Evolutionary conservation across 1,140 invertebrate genomes (phyloP), one percentile per base, ranked within the genome.

Genomic region (Helicorthomorpha holstii): DNA sequence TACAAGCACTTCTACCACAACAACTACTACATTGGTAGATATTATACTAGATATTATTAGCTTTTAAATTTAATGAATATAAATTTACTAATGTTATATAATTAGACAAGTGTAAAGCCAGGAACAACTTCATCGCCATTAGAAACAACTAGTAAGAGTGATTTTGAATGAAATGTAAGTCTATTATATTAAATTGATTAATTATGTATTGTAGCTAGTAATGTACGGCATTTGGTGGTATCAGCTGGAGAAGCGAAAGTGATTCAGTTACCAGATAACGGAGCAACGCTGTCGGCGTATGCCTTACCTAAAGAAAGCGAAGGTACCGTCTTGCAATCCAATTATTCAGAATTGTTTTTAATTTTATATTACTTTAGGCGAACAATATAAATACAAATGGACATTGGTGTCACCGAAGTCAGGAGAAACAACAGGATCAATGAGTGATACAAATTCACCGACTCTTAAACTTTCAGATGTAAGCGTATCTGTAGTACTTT

Each of bases 321-420:
- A 25, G 79, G 75, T 62, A 75, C 72, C 42, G 50, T n/a, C 0
- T 25, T 54, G 10, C 3, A 1, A 38, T 52, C 26, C 48, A 41
- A 48, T 51, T 59, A 45, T 50, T 29, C 42, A 48, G 16, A 29
- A 42, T 49, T 52, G 25, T 44, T n/a, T n/a, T 48, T 22, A 43
- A 14, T 46, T 22, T 55, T 56, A 38, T 50, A 21, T 55, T 49
- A 48, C 54, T 56, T 53, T 50, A 66, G 69, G 68, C 54, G 77
- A 78, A 48, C 80, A 82, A 63, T 93, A 91, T 63, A 82, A 81
- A 57, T 94, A 91, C 69, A 78, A 82, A 22, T 95, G 91, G 91
- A 83, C 77, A 23, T 70, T 92, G 14, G 71, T 93, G 29, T 79
- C 80, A 51, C 79, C 86, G 61, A 87, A 88, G 0, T 80, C 82